Evolutionary conservation across 1,140 invertebrate genomes (phyloP).

Genomic region (Bombus picipes): DNA sequence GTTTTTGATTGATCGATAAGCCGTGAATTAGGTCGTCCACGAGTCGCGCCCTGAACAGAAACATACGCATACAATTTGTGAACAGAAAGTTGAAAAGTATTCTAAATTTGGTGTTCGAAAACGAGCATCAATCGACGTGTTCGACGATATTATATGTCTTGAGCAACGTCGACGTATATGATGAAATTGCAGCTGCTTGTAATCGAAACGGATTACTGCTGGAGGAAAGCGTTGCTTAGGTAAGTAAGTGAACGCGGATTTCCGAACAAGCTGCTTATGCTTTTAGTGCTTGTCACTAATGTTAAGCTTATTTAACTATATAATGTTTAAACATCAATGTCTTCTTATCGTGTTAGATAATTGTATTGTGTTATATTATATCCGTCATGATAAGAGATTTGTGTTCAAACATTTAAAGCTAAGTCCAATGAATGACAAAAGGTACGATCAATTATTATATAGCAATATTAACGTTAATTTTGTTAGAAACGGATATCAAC

Average conservation of each 20-base stretch:
- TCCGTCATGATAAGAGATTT: background rate
- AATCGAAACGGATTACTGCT: conserved; percentile 79
- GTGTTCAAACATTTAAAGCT: background rate
- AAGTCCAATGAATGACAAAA: background rate
- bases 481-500: background rate
- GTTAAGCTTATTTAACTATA: conserved; percentile 24
- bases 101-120: conserved; percentile 8
- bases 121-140: conserved; percentile 5
- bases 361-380: background rate
- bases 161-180: conserved; percentile 71
- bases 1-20: conserved; percentile 60
- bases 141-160: conserved; percentile 59
- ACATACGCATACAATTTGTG: background rate
- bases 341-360: background rate
- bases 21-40: conserved; percentile 55
- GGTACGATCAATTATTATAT: background rate
- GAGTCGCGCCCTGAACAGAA: conserved; percentile 41
- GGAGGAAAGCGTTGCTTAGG: conserved; percentile 80
- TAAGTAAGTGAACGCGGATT: conserved; percentile 58
- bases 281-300: conserved; percentile 29
- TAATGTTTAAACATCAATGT: background rate
- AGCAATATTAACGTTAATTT: background rate
- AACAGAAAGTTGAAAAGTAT: conserved; percentile 8
- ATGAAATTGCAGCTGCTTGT: conserved; percentile 81
- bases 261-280: conserved; percentile 32